Evolutionary conservation across 2,797 vertebrate species (phyloP).

Genomic region (Lerista edwardsae): DNA sequence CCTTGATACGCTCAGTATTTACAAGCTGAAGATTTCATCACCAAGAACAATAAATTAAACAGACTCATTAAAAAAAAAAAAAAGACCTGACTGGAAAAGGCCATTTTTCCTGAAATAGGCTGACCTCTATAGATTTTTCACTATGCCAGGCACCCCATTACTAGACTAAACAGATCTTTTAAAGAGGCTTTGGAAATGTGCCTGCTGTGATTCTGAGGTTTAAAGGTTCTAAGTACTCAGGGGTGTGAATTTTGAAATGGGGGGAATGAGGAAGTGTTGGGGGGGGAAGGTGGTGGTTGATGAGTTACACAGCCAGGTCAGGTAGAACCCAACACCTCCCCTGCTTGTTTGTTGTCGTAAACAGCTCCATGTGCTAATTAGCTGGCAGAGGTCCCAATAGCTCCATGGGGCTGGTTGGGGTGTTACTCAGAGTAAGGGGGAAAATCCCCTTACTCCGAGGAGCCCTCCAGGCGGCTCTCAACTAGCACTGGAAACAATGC

Average conservation of each 20-base stretch:
- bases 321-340: no score
- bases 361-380: no score
- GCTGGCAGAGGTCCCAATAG: no score
- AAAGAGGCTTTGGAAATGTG: background rate
- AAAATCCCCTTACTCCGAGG: no score
- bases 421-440: no score
- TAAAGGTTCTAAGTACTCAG: background rate
- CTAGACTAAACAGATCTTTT: background rate
- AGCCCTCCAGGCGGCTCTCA: no score
- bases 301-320: background rate
- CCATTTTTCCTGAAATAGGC: constrained; percentile 27
- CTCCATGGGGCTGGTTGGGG: no score
- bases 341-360: no score
- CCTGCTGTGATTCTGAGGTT: background rate
- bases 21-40: constrained; percentile 49
- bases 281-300: background rate
- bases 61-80: constrained; percentile 3
- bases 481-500: no score
- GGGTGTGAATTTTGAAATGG: background rate
- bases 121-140: constrained; percentile 32
- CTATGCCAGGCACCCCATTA: background rate
- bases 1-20: constrained; percentile 50
- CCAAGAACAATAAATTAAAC: constrained; percentile 46
- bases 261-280: no score
- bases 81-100: background rate